These are phyloP conservation scores for Redunca redunca DNA, from an alignment of 2,113 vertebrate species.

Conservation along the genomic window DNA sequence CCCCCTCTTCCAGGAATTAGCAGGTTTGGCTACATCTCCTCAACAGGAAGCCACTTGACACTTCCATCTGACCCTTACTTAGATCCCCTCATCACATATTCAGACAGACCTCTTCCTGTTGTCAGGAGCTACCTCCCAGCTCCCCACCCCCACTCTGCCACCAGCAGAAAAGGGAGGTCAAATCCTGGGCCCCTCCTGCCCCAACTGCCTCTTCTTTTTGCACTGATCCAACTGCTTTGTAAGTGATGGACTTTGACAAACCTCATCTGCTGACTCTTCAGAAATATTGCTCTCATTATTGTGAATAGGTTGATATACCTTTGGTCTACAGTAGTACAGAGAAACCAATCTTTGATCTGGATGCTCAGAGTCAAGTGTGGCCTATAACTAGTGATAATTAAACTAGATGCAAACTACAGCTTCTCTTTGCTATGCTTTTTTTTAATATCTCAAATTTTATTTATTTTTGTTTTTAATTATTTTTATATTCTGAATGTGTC, in stretches of 20 bases:
- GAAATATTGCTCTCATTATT: not conserved
- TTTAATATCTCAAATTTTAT: not conserved
- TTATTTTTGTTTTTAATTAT: not conserved
- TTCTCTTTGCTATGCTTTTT: not conserved
- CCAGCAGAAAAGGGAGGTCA: not conserved
- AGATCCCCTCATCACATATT: not conserved
- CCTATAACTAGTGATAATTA: not conserved
- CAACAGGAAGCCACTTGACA: not conserved
- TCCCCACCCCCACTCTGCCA: rapidly evolving
- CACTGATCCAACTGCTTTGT: not conserved
- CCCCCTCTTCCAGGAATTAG: not conserved
- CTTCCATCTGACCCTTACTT: not conserved
- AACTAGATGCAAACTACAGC: not conserved
- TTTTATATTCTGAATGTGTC: not conserved
- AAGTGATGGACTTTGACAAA: not conserved
- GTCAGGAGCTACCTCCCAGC: not conserved
- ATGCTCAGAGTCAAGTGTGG: not conserved
- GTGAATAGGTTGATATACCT: not conserved
- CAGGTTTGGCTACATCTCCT: not conserved
- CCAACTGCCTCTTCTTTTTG: not conserved
- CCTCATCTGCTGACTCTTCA: not conserved
- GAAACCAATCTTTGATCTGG: conserved; percentile 24
- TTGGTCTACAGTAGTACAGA: not conserved
- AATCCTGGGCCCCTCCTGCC: not conserved
- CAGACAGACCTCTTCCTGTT: not conserved